Percentiles rank a stretch among this genome's conserved stretches.
phyloP scores from a whole-genome alignment of 2,113 vertebrate species.

The Corynorhinus townsendii region DNA sequence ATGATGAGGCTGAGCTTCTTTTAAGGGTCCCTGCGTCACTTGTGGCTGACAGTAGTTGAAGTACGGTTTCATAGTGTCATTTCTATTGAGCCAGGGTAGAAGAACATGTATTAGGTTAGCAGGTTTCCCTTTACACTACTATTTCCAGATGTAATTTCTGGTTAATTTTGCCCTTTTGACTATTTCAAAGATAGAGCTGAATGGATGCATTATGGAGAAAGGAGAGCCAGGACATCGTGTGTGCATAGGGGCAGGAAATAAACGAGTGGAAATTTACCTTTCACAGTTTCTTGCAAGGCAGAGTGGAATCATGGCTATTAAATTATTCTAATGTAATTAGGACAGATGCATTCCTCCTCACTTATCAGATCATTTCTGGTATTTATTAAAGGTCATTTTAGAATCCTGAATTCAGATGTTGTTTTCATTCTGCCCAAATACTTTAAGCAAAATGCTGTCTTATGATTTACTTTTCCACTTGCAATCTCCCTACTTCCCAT shows the following conservation, averaged over 20 bases:
- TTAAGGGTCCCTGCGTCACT: not conserved
- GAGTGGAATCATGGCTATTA: not conserved
- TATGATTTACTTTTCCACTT: not conserved
- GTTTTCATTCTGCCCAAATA: not conserved
- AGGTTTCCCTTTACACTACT: not conserved
- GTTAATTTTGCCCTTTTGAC: not conserved
- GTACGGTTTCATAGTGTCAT: not conserved
- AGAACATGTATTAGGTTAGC: not conserved
- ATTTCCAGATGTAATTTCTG: not conserved
- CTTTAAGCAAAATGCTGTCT: not conserved
- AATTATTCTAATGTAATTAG: not conserved
- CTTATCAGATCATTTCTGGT: constrained; percentile 15
- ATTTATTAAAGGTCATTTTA: constrained; percentile 31
- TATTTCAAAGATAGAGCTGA: not conserved
- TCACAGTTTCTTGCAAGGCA: not conserved
- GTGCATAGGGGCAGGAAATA: not conserved
- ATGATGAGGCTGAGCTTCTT: not conserved
- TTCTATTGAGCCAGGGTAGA: not conserved
- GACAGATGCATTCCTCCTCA: constrained; percentile 5
- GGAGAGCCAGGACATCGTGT: not conserved
- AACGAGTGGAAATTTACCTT: not conserved
- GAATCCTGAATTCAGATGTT: constrained; percentile 11
- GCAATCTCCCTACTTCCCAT: not conserved
- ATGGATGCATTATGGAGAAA: not conserved
- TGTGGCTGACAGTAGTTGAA: not conserved